Evolutionary conservation across 2,797 vertebrate species (phyloP).

Genomic region (Dipus sagitta): DNA sequence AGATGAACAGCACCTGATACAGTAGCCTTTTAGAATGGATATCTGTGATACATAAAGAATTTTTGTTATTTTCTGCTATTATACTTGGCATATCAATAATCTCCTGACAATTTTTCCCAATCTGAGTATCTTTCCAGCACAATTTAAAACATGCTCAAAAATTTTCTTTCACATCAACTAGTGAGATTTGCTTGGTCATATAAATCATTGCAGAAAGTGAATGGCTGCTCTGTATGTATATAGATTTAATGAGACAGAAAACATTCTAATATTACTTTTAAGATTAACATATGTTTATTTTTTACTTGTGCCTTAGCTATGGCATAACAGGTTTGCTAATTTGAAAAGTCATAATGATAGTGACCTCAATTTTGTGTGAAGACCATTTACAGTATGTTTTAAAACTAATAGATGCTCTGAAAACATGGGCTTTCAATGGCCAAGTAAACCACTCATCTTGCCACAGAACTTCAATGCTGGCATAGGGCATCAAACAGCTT

Average conservation of each 20-base stretch:
- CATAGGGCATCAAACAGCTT: background rate
- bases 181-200: background rate
- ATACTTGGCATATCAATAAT: background rate
- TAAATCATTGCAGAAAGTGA: background rate
- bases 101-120: background rate
- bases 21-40: background rate
- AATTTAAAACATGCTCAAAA: background rate
- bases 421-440: slow-evolving; percentile 69
- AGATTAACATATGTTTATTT: slow-evolving; percentile 62
- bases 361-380: slow-evolving; percentile 67
- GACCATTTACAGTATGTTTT: slow-evolving; percentile 52
- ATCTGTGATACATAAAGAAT: background rate
- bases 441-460: slow-evolving; percentile 64
- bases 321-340: slow-evolving; percentile 70
- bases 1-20: background rate
- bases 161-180: background rate
- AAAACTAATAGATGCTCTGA: slow-evolving; percentile 72
- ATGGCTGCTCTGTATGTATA: no score
- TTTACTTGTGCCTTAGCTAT: slow-evolving; percentile 76
- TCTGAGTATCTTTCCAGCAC: background rate
- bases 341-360: slow-evolving; percentile 73
- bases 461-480: background rate
- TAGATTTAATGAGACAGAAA: background rate
- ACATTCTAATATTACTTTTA: background rate
- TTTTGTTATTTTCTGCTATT: background rate